Conservation (phyloP, 2,113 vertebrate species). For the Acanthisitta chloris region DNA sequence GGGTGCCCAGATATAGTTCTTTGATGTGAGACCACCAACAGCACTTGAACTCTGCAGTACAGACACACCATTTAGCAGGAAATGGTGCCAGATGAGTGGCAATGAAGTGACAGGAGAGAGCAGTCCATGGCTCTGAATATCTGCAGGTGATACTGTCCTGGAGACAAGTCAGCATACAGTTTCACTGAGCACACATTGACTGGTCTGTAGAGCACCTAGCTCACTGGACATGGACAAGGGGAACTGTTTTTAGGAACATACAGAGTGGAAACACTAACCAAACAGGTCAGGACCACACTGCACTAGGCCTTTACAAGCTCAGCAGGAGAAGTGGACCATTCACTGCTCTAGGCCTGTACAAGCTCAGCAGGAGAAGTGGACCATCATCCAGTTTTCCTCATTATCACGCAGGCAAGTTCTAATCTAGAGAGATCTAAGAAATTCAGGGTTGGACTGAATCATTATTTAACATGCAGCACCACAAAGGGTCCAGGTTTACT, state of each 20-base stretch:
- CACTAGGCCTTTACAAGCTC: not conserved
- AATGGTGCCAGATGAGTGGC: not conserved
- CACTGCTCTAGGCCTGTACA: too few relatives aligned
- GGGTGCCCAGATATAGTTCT: not conserved
- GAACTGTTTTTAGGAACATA: not conserved
- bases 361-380: not conserved
- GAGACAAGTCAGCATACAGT: fast-evolving
- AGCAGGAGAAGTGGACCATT: not conserved
- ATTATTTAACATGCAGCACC: not conserved
- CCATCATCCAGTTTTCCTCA: not conserved
- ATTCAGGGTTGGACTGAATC: not conserved
- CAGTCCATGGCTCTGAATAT: not conserved
- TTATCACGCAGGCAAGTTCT: not conserved
- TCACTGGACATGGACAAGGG: not conserved
- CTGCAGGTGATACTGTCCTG: not conserved
- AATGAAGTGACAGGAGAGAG: not conserved
- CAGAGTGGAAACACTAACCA: not conserved
- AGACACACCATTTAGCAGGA: not conserved
- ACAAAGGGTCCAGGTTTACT: not conserved
- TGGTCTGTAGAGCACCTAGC: not conserved
- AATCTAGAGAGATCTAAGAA: not conserved
- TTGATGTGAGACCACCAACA: not conserved
- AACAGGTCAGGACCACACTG: not conserved
- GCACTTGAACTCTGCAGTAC: not conserved
- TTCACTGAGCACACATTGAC: fast-evolving